A percentile compares a stretch with the other conserved stretches of the same genome.
Conservation (phyloP, 2,888 invertebrate genomes). For the Mythimna loreyi region DNA sequence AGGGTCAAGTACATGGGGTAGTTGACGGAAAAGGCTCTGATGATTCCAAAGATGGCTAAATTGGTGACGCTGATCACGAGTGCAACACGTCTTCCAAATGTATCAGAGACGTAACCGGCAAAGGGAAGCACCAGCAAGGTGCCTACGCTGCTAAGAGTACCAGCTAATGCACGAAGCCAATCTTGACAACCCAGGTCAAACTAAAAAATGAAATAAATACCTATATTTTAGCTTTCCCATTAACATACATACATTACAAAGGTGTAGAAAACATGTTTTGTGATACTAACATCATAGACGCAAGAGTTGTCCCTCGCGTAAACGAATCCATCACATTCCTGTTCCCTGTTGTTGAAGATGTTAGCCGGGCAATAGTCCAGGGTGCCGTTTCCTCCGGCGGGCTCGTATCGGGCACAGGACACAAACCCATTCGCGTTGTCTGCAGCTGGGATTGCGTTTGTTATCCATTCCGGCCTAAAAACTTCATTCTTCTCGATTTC, state of each 20-base stretch:
- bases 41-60: constrained; percentile 85
- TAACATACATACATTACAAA: not conserved
- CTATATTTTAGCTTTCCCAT: not conserved
- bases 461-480: constrained; percentile 84
- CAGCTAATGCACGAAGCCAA: constrained; percentile 93
- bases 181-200: constrained; percentile 92
- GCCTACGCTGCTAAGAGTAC: constrained; percentile 93
- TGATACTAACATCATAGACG: constrained; percentile 81
- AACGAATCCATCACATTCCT: constrained; percentile 76
- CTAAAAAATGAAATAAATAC: constrained; percentile 81
- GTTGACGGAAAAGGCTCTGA: constrained; percentile 90
- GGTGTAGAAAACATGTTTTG: not conserved
- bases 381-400: constrained; percentile 70
- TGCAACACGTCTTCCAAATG: constrained; percentile 88
- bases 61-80: constrained; percentile 86
- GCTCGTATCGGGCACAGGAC: constrained; percentile 84
- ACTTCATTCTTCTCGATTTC: constrained; percentile 73
- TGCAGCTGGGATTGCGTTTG: constrained; percentile 81
- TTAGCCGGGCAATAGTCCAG: constrained; percentile 74
- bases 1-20: constrained; percentile 89
- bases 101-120: constrained; percentile 93
- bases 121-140: constrained; percentile 93
- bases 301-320: constrained; percentile 81
- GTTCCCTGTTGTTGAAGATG: constrained; percentile 67
- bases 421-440: constrained; percentile 72